Conservation (phyloP, 2,888 invertebrate genomes). For the Scotopteryx bipunctaria region DNA sequence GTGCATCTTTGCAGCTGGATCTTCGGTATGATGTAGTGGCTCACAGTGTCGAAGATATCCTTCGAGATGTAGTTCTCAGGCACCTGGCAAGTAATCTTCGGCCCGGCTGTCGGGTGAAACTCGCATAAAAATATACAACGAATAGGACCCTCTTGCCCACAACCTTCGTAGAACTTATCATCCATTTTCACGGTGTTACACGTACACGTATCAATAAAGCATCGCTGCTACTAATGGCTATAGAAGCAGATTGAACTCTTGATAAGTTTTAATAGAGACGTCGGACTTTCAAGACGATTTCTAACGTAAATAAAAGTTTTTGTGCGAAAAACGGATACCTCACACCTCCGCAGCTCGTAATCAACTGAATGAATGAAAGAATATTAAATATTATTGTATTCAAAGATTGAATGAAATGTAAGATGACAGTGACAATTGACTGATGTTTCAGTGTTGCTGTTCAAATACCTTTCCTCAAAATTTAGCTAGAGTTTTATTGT, state of each 20-base stretch:
- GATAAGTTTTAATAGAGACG: slow-evolving; percentile 34
- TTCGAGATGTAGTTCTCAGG: slow-evolving; percentile 91
- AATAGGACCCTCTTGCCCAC: slow-evolving; percentile 87
- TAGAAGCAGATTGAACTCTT: slow-evolving; percentile 8
- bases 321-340: slow-evolving; percentile 26
- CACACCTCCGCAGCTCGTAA: slow-evolving; percentile 27
- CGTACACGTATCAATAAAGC: slow-evolving; percentile 35
- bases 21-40: slow-evolving; percentile 93
- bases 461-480: background rate
- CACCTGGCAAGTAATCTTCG: slow-evolving; percentile 91
- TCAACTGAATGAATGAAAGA: slow-evolving; percentile 43
- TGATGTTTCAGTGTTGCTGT: background rate
- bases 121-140: slow-evolving; percentile 91
- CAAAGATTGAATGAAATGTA: background rate
- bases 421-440: background rate
- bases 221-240: slow-evolving; percentile 15
- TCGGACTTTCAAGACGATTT: slow-evolving; percentile 38
- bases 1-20: slow-evolving; percentile 90
- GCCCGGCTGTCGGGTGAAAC: slow-evolving; percentile 89
- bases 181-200: slow-evolving; percentile 60
- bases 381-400: no score
- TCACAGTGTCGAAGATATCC: slow-evolving; percentile 91
- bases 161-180: slow-evolving; percentile 82
- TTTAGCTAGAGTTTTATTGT: no score
- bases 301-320: slow-evolving; percentile 49